Conservation (phyloP, 2,888 invertebrate species). For the Syrphus vitripennis region DNA sequence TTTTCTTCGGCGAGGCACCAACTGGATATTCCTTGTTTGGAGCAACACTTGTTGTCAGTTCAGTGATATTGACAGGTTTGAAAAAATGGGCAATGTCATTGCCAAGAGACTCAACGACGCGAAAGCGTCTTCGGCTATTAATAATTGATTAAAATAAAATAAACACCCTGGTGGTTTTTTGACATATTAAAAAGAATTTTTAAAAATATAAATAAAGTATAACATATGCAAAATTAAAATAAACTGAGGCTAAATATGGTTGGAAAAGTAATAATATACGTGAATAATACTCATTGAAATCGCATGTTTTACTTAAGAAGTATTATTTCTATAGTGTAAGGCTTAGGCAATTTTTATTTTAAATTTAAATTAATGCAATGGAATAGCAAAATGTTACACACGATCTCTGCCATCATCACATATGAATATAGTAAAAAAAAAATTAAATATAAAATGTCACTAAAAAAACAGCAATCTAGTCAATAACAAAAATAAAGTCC, state of each 20-base stretch:
- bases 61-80: constrained; percentile 91
- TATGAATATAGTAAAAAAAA: constrained; percentile 18
- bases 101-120: constrained; percentile 88
- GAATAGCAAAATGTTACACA: constrained; percentile 41
- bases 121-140: constrained; percentile 86
- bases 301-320: constrained; percentile 49
- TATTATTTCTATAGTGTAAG: constrained; percentile 36
- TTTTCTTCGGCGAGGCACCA: constrained; percentile 93
- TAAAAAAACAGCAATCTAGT: constrained; percentile 18
- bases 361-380: constrained; percentile 21
- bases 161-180: constrained; percentile 31
- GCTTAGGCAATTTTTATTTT: constrained; percentile 30
- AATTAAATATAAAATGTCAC: background rate
- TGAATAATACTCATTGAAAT: constrained; percentile 58
- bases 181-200: constrained; percentile 19
- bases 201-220: constrained; percentile 10
- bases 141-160: constrained; percentile 80
- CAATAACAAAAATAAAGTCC: background rate
- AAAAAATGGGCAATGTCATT: constrained; percentile 93
- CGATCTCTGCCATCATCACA: constrained; percentile 43
- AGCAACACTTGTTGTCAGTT: constrained; percentile 92
- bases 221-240: constrained; percentile 33
- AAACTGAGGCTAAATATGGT: constrained; percentile 30
- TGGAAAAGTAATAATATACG: constrained; percentile 16
- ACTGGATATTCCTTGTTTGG: constrained; percentile 91